These are phyloP conservation scores for Linurgus olivaceus DNA, from an alignment of 2,797 vertebrate species.

Conservation along the genomic window DNA sequence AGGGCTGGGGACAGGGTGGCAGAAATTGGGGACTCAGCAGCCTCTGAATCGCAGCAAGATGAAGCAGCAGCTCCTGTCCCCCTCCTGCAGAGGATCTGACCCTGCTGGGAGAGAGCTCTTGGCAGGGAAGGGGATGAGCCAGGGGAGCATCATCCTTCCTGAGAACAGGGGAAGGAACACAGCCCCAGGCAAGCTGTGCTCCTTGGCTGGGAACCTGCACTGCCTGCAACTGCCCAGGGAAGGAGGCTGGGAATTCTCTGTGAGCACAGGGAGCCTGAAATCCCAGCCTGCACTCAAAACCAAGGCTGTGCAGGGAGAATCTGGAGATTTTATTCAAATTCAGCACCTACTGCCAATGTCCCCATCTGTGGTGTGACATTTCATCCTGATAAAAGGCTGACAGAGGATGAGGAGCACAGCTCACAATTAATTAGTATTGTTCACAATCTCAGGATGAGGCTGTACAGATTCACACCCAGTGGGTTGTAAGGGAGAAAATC, in stretches of 20 bases:
- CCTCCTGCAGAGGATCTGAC: neutral
- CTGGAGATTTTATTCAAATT: neutral
- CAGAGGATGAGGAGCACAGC: neutral
- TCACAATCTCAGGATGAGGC: rapidly evolving
- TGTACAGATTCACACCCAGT: neutral
- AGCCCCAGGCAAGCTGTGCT: neutral
- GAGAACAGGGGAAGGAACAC: neutral
- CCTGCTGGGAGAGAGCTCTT: neutral
- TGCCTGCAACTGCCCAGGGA: neutral
- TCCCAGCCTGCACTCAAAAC: rapidly evolving
- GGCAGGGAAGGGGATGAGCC: conserved; percentile 41
- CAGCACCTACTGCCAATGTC: neutral
- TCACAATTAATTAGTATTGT: neutral
- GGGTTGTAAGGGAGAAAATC: neutral
- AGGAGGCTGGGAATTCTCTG: neutral
- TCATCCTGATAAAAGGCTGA: neutral
- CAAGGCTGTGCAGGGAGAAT: neutral
- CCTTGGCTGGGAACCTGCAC: neutral
- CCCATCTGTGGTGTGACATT: conserved; percentile 40
- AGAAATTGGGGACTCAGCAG: neutral
- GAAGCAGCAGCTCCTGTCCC: conserved; percentile 15
- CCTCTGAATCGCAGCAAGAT: neutral
- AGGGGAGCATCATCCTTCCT: conserved; percentile 22
- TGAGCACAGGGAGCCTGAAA: neutral
- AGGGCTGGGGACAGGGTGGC: neutral